These are phyloP conservation scores for Melieria crassipennis DNA, from an alignment of 2,888 invertebrate species.

Conservation along the genomic window DNA sequence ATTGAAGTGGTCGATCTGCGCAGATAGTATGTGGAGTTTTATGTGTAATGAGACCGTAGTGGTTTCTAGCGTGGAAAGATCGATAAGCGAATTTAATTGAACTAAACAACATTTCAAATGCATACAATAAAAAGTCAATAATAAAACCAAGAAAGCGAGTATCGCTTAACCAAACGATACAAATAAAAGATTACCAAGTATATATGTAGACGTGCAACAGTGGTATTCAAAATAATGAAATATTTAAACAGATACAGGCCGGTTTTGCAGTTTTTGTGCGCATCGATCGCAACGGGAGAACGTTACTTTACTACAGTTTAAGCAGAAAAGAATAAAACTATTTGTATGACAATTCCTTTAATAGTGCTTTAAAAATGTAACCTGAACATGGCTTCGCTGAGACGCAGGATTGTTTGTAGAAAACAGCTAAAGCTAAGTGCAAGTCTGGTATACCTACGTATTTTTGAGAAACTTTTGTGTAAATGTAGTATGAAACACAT, in stretches of 20 bases:
- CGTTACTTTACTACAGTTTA: slow-evolving; percentile 24
- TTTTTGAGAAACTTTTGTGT: slow-evolving; percentile 10
- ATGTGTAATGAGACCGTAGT: slow-evolving; percentile 39
- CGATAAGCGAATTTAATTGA: slow-evolving; percentile 33
- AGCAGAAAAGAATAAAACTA: neutral
- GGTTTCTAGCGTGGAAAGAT: neutral
- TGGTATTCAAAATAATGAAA: neutral
- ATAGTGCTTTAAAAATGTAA: neutral
- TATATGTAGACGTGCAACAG: neutral
- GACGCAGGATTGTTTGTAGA: neutral
- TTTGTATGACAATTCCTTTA: neutral
- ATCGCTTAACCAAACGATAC: slow-evolving; percentile 14
- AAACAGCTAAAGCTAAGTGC: neutral
- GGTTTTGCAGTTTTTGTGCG: neutral
- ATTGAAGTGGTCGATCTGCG: slow-evolving; percentile 80
- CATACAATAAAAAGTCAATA: too few relatives aligned
- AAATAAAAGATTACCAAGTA: slow-evolving; percentile 1
- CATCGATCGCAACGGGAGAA: slow-evolving; percentile 1
- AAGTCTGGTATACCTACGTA: too few relatives aligned
- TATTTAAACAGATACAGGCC: neutral
- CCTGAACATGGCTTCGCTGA: neutral
- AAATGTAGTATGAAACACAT: too few relatives aligned
- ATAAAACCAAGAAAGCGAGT: neutral
- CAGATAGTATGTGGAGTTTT: slow-evolving; percentile 68
- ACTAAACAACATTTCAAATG: neutral